A percentile compares a stretch with the other conserved stretches of the same genome.
Evolutionary conservation across 2,888 invertebrate species (phyloP).

Genomic region (Dione vanillae): DNA sequence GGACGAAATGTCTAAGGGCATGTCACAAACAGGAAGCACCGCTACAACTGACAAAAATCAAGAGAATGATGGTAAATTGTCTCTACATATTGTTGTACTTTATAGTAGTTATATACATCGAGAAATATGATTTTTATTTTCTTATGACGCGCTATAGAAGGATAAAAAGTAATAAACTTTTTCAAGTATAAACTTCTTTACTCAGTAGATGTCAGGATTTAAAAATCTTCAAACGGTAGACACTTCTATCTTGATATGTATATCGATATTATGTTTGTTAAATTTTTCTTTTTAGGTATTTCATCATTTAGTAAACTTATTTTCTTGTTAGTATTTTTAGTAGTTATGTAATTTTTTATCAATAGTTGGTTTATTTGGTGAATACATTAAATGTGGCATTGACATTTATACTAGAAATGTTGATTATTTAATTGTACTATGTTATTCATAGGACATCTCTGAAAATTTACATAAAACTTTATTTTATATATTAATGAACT

Average conservation of each 20-base stretch:
- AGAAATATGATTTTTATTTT: not conserved
- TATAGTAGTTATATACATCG: not conserved
- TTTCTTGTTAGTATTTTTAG: not conserved
- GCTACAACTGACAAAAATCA: conserved; percentile 80
- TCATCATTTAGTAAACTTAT: not conserved
- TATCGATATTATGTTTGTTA: not conserved
- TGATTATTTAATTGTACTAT: not conserved
- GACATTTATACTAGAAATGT: not conserved
- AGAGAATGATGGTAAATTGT: conserved; percentile 77
- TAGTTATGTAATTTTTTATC: conserved; percentile 41
- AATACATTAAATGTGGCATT: conserved; percentile 10
- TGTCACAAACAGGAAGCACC: conserved; percentile 84
- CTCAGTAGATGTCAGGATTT: conserved; percentile 30
- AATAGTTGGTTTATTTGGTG: not conserved
- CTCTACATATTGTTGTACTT: not conserved
- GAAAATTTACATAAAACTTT: not conserved
- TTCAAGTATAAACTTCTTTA: not conserved
- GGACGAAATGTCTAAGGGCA: conserved; percentile 84
- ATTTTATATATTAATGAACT: no score
- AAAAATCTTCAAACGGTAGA: conserved; percentile 32
- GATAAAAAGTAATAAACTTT: not conserved
- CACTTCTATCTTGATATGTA: not conserved
- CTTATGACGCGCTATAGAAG: not conserved
- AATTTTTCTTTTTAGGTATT: not conserved
- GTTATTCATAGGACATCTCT: not conserved